Conservation (phyloP, 35 echinoderm and acorn worm species). For the Strongylocentrotus purpuratus region DNA sequence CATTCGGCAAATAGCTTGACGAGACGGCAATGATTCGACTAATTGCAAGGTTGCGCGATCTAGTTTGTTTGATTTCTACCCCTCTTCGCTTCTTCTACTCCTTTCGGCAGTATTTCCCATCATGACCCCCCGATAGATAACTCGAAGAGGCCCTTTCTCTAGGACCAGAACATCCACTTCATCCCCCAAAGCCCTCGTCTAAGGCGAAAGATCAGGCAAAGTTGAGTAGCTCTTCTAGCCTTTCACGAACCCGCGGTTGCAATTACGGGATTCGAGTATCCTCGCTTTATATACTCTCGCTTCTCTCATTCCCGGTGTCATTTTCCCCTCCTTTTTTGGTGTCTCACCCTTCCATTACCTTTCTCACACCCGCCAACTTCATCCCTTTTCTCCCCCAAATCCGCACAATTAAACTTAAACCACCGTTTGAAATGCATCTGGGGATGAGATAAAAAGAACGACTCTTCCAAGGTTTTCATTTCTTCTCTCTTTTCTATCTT, state of each 20-base stretch:
- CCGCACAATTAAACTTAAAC: conserved; percentile 27
- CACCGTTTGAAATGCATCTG: conserved; percentile 31
- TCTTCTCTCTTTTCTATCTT: not conserved
- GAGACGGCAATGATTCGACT: not conserved
- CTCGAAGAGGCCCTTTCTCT: not conserved
- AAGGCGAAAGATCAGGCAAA: conserved; percentile 17
- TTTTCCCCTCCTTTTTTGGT: conserved; percentile 26
- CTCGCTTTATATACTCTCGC: not conserved
- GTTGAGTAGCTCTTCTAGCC: conserved; percentile 22
- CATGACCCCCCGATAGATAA: not conserved
- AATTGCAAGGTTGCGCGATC: not conserved
- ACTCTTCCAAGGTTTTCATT: not conserved
- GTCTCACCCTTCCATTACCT: not conserved
- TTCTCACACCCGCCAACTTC: not conserved
- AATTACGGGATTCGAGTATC: conserved; percentile 7
- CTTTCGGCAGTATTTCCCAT: not conserved
- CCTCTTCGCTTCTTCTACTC: not conserved
- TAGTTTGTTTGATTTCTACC: not conserved
- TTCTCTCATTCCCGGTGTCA: not conserved
- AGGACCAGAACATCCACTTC: not conserved
- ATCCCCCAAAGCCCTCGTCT: not conserved
- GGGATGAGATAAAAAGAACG: not conserved
- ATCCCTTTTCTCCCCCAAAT: conserved; percentile 25
- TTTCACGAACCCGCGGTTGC: conserved; percentile 21
- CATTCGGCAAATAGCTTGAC: not conserved